A percentile compares a stretch with the other conserved stretches of the same genome.
Evolutionary conservation across 1,140 invertebrate genomes (phyloP).

Genomic region (Laodelphax striatellus): DNA sequence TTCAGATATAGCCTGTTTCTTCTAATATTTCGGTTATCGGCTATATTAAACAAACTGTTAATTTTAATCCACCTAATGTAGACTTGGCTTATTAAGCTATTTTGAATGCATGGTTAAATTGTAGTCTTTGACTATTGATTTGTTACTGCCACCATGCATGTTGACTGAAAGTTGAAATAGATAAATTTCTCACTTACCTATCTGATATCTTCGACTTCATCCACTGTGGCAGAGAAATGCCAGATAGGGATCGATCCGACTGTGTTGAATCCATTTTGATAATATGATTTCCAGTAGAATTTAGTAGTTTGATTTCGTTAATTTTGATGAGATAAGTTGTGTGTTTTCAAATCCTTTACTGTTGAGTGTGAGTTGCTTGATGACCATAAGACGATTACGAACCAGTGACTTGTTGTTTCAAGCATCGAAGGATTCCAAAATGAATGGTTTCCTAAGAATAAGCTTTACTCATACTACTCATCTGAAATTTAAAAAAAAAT

Average conservation of each 20-base stretch:
- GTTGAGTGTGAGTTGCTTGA: neutral
- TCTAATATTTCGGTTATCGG: too few relatives aligned
- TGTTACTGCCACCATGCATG: too few relatives aligned
- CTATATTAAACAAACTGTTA: too few relatives aligned
- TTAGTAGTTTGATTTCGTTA: conserved; percentile 9
- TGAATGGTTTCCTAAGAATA: neutral
- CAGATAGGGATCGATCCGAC: conserved; percentile 37
- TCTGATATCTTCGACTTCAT: conserved; percentile 40
- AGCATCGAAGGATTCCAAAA: neutral
- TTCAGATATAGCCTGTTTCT: too few relatives aligned
- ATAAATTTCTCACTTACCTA: conserved; percentile 24
- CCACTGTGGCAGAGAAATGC: conserved; percentile 43
- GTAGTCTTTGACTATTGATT: too few relatives aligned
- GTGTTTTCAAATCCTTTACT: too few relatives aligned
- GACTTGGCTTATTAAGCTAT: too few relatives aligned
- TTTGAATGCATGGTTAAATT: too few relatives aligned
- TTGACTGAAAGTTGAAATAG: neutral
- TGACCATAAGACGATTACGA: neutral
- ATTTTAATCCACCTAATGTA: too few relatives aligned
- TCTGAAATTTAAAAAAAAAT: neutral
- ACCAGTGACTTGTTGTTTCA: neutral
- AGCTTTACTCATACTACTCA: conserved; percentile 1
- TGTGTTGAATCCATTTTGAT: conserved; percentile 32
- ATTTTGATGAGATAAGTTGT: neutral
- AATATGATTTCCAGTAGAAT: neutral